These are phyloP conservation scores for Okamejei kenojei DNA, from an alignment of 2,797 vertebrate species.

Conservation along the genomic window DNA sequence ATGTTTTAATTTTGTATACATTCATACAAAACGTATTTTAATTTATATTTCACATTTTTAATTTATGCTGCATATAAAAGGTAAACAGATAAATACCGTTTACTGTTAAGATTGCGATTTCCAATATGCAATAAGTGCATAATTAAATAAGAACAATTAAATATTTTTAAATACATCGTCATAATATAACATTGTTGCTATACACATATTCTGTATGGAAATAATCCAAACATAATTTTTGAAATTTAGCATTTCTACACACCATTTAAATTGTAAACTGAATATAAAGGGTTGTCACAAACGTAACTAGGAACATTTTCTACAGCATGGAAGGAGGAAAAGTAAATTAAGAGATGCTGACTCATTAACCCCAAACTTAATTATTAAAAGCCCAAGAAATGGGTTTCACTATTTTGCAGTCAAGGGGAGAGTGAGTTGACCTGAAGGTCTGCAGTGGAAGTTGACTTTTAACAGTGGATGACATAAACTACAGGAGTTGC, in stretches of 20 bases:
- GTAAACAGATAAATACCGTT: not conserved
- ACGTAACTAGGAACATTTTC: not conserved
- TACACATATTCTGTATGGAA: not conserved
- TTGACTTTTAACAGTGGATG: not conserved
- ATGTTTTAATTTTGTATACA: not conserved
- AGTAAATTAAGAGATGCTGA: not conserved
- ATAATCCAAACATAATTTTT: conserved; percentile 17
- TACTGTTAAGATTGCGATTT: not conserved
- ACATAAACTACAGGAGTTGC: not conserved
- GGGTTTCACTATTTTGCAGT: not conserved
- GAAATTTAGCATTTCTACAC: not conserved
- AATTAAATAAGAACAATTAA: not conserved
- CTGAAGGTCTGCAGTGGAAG: not conserved
- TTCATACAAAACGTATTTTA: not conserved
- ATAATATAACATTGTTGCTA: not conserved
- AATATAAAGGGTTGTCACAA: not conserved
- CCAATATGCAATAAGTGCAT: not conserved
- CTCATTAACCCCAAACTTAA: too few species aligned
- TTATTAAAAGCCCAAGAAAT: not conserved
- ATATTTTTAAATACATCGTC: not conserved
- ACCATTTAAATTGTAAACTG: not conserved
- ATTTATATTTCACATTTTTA: not conserved
- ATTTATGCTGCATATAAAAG: not conserved
- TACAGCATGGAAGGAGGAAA: not conserved
- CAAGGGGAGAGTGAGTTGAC: not conserved